Percentiles rank a stretch among this genome's conserved stretches.
Evolutionary conservation across 2,888 invertebrate species (phyloP).

Genomic region (Microctonus hyperodae): DNA sequence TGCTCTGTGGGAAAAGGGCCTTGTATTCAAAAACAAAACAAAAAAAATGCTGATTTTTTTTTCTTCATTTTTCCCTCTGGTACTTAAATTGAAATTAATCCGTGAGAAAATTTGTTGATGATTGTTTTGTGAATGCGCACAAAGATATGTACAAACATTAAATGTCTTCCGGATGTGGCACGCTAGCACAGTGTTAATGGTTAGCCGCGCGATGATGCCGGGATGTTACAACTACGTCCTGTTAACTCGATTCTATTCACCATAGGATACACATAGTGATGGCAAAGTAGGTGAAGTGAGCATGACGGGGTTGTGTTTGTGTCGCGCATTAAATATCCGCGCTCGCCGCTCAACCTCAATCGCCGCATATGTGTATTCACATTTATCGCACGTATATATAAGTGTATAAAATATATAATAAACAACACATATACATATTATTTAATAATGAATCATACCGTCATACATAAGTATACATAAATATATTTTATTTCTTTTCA

Average conservation of each 20-base stretch:
- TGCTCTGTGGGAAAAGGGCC: neutral
- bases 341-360: slow-evolving; percentile 55
- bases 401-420: too few relatives aligned
- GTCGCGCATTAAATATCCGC: slow-evolving; percentile 54
- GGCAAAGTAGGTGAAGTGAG: slow-evolving; percentile 56
- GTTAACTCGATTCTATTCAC: slow-evolving; percentile 30
- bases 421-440: too few relatives aligned
- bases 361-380: too few relatives aligned
- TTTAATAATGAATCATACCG: too few relatives aligned
- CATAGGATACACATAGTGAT: slow-evolving; percentile 51
- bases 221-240: slow-evolving; percentile 30
- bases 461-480: too few relatives aligned
- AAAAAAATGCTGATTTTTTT: neutral
- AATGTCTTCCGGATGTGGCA: slow-evolving; percentile 52
- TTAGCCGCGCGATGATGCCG: slow-evolving; percentile 12
- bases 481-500: too few relatives aligned
- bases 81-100: slow-evolving; percentile 25
- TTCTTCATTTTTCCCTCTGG: neutral
- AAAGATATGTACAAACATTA: slow-evolving; percentile 12
- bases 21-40: neutral
- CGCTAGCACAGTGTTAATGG: slow-evolving; percentile 46
- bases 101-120: slow-evolving; percentile 35
- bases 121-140: slow-evolving; percentile 22
- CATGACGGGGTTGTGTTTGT: slow-evolving; percentile 37
- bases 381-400: too few relatives aligned